phyloP scores from a whole-genome alignment of 2,113 vertebrate species.

The Zosterops borbonicus region DNA sequence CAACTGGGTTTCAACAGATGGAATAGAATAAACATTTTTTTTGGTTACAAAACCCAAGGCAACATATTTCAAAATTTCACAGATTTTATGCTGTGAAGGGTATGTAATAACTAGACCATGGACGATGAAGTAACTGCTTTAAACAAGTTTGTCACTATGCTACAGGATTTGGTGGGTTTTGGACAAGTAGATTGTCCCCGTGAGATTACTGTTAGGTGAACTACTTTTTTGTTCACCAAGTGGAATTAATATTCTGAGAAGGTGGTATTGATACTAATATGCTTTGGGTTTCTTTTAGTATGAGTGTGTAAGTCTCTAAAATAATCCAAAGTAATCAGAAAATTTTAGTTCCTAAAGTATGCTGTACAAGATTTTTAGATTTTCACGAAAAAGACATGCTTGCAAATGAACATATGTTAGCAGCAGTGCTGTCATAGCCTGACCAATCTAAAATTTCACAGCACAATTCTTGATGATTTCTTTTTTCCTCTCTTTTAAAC shows the following conservation, averaged over 20 bases:
- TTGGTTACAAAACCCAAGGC: too few relatives aligned
- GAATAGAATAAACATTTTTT: too few relatives aligned
- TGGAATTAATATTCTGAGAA: neutral
- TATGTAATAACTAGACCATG: too few relatives aligned
- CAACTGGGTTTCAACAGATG: too few relatives aligned
- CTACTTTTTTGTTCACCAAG: neutral
- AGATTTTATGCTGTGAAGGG: too few relatives aligned
- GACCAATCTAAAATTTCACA: neutral
- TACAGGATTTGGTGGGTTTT: too few relatives aligned
- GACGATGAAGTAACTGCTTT: too few relatives aligned
- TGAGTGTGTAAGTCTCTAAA: neutral
- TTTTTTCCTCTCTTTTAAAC: neutral
- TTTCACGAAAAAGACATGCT: neutral
- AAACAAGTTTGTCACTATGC: too few relatives aligned
- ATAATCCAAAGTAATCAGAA: neutral
- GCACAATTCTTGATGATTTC: neutral
- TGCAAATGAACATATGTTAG: accelerated
- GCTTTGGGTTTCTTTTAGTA: neutral
- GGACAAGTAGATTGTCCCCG: too few relatives aligned
- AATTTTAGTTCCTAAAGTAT: neutral
- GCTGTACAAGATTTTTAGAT: neutral
- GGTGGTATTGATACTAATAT: neutral
- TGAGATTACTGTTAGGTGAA: neutral
- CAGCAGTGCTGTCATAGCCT: neutral
- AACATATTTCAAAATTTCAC: neutral